These are phyloP conservation scores for Telmatherina bonti DNA, from an alignment of 2,797 vertebrate species.

Conservation along the genomic window DNA sequence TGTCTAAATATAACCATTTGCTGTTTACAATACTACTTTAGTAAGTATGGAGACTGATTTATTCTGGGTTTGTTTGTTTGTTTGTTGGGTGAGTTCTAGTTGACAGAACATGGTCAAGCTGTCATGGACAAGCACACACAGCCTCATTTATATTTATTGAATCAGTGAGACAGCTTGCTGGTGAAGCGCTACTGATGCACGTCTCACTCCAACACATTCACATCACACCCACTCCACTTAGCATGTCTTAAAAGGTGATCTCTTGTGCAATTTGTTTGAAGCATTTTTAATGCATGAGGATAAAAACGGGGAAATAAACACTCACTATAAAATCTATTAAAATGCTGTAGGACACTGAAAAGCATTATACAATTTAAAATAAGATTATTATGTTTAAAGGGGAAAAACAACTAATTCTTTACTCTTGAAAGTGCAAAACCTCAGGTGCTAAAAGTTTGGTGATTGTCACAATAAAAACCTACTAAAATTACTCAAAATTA, in stretches of 20 bases:
- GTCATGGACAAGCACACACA: slow-evolving; percentile 10
- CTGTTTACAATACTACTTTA: slow-evolving; percentile 47
- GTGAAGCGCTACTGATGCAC: slow-evolving; percentile 55
- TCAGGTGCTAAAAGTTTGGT: too few species aligned
- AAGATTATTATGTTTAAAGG: background rate
- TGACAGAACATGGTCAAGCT: slow-evolving; percentile 31
- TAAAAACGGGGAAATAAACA: background rate
- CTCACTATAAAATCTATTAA: background rate
- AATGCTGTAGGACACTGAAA: background rate
- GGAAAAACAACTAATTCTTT: background rate
- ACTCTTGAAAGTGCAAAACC: background rate
- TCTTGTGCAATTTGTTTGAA: slow-evolving; percentile 42
- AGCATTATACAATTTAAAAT: too few species aligned
- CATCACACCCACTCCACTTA: slow-evolving; percentile 55
- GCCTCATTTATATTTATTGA: slow-evolving; percentile 1
- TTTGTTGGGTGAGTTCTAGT: slow-evolving; percentile 26
- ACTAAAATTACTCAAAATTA: too few species aligned
- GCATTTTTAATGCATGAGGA: slow-evolving; percentile 41
- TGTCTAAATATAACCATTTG: slow-evolving; percentile 64
- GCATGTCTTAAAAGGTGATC: slow-evolving; percentile 20
- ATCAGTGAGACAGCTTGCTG: slow-evolving; percentile 51
- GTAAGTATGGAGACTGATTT: slow-evolving; percentile 16
- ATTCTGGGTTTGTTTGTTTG: slow-evolving; percentile 5
- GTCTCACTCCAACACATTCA: slow-evolving; percentile 46
- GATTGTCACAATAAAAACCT: too few species aligned